These are phyloP conservation scores for Enteromius anoplus DNA, from an alignment of 2,797 vertebrate genomes.

Conservation along the genomic window DNA sequence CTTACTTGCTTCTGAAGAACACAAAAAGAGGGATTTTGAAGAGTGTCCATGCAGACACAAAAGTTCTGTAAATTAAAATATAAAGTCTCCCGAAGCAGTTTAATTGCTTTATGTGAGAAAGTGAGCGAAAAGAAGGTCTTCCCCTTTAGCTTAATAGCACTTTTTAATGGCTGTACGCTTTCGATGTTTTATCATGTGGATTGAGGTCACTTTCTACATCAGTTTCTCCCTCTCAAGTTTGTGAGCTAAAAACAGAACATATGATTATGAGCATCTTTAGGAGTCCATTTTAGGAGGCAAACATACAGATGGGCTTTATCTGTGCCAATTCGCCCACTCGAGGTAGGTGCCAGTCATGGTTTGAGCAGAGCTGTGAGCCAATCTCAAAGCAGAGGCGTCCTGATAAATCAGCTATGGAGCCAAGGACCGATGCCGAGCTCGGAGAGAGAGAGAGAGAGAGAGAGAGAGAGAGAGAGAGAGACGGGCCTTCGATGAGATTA, in stretches of 20 bases:
- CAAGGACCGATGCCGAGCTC: slow-evolving; percentile 22
- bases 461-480: slow-evolving; percentile 15
- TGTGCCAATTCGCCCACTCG: slow-evolving; percentile 39
- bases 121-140: not conserved
- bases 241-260: slow-evolving; percentile 28
- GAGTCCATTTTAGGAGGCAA: slow-evolving; percentile 16
- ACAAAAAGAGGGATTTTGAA: not conserved
- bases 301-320: slow-evolving; percentile 30
- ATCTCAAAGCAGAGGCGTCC: slow-evolving; percentile 48
- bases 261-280: slow-evolving; percentile 35
- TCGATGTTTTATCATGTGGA: not conserved
- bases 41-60: not conserved
- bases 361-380: slow-evolving; percentile 36
- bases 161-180: not conserved
- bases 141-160: not conserved
- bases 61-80: not conserved
- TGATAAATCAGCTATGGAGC: slow-evolving; percentile 44
- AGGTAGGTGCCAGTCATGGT: slow-evolving; percentile 48
- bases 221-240: slow-evolving; percentile 16
- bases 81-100: no score
- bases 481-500: slow-evolving; percentile 56
- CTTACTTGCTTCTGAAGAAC: not conserved
- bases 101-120: not conserved
- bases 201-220: slow-evolving; percentile 11
- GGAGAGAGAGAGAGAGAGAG: not conserved